Percentiles rank a stretch among this genome's conserved stretches.
Conservation (phyloP, 2,797 vertebrate genomes). For the Ciconia nigra region DNA sequence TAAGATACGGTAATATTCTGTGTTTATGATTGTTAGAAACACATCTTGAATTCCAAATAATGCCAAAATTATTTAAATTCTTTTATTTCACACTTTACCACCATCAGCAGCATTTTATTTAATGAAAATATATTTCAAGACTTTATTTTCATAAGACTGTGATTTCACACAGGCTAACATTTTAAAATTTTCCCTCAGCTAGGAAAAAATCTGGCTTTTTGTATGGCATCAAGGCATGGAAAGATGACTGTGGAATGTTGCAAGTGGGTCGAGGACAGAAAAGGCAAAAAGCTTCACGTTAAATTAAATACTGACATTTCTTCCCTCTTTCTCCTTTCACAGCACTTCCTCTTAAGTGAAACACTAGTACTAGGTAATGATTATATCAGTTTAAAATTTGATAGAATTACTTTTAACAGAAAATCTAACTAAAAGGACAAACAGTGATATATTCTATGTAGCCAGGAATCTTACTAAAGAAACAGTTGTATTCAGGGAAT, state of each 20-base stretch:
- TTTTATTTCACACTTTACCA: background rate
- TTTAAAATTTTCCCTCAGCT: background rate
- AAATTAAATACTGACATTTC: slow-evolving; percentile 66
- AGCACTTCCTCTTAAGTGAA: slow-evolving; percentile 40
- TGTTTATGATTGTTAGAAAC: background rate
- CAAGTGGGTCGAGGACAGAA: slow-evolving; percentile 10
- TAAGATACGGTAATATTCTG: background rate
- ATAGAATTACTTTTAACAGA: slow-evolving; percentile 70
- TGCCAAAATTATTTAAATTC: background rate
- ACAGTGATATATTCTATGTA: slow-evolving; percentile 11
- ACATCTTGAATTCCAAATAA: background rate
- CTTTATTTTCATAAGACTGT: background rate
- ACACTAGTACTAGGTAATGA: slow-evolving; percentile 67
- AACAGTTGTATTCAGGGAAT: slow-evolving; percentile 22
- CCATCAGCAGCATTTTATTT: background rate
- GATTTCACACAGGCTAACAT: background rate
- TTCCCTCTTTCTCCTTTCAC: slow-evolving; percentile 69
- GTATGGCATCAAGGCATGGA: background rate
- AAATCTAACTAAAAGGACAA: slow-evolving; percentile 50
- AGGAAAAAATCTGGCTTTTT: background rate
- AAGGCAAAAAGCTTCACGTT: slow-evolving; percentile 60
- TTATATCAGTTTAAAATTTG: slow-evolving; percentile 62
- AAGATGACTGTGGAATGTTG: slow-evolving; percentile 5
- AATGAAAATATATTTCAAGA: background rate
- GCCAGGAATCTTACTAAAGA: slow-evolving; percentile 37